Base-by-base conservation (phyloP, 2,113 vertebrate species). In the Crotalus horridus region DNA sequence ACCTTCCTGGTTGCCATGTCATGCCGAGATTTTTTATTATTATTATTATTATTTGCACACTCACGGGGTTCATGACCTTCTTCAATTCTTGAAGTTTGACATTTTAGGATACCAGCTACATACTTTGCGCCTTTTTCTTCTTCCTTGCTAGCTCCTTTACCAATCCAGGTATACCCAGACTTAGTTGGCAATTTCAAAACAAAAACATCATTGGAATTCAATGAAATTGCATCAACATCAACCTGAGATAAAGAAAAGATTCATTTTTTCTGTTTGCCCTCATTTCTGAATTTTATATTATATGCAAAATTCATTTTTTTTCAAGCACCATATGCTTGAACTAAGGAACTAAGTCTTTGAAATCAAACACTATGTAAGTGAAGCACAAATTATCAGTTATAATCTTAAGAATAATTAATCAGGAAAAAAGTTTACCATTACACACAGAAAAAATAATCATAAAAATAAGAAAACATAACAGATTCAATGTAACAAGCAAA, bases 171-270 rank as follows among this genome's bases (percentile, higher is more conserved):
- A 95, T 98, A 99, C 17, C 98, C 98, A 51, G 90, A 86, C 10
- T 98, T 98, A 85, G 95, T 93, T 58, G 95, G 96, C 94, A 97
- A 95, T 97, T 98, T 99, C 96, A 99, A 96, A 93, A 99, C 97
- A 97, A 98, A 99, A 91, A 97, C 98, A 56, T 99, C 99, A 21
- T 99, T 99, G 39, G 98, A 98, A 97, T 99, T 99, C 91, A 99
- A 88, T 29, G 97, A 98, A n/a, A 58, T 12, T 20, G 98, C 96
- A 0, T 96, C 96, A 21, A 96, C 97, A 53, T 99, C 98, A 74
- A 99, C 98, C 99, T 99, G 94, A 48, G 94, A 85, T 0, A 56
- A 91, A 92, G 94, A 89, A 92, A 0, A 95, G 74, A 8, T 94
- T 93, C 88, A 90, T 39, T 94, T 21, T 26, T n/a, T 64, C 3